A percentile compares a stretch with the other conserved stretches of the same genome.
Conservation (phyloP, 2,797 vertebrate species). For the Smutsia gigantea region DNA sequence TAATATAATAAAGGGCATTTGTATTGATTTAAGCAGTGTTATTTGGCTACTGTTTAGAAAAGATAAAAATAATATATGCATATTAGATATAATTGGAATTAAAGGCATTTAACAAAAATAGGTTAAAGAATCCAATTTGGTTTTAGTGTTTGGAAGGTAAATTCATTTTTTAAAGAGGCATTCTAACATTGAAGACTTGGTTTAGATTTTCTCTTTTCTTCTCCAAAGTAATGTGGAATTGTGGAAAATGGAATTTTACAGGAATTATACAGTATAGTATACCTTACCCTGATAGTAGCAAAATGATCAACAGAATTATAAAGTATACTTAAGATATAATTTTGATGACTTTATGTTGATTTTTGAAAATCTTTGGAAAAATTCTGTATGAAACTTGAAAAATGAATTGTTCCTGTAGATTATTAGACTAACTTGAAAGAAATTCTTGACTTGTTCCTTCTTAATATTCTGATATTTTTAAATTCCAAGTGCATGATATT, state of each 20-base stretch:
- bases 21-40: slow-evolving; percentile 63
- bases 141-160: slow-evolving; percentile 77
- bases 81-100: slow-evolving; percentile 81
- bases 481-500: neutral
- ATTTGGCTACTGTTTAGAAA: slow-evolving; percentile 77
- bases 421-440: neutral
- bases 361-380: neutral
- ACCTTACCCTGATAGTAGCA: neutral
- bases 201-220: neutral
- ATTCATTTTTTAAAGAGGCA: slow-evolving; percentile 68
- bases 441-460: neutral
- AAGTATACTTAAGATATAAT: neutral
- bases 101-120: slow-evolving; percentile 78
- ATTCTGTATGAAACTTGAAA: neutral
- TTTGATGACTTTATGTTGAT: neutral
- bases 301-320: neutral
- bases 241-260: neutral
- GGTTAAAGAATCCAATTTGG: slow-evolving; percentile 70
- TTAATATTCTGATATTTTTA: neutral
- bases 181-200: slow-evolving; percentile 43
- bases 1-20: slow-evolving; percentile 78
- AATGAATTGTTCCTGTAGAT: neutral
- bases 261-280: neutral
- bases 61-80: slow-evolving; percentile 84
- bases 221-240: neutral